Percentiles rank a stretch among this genome's conserved stretches.
These are phyloP conservation scores for Cataglyphis hispanica DNA, from an alignment of 1,140 invertebrate genomes.

Conservation along the genomic window DNA sequence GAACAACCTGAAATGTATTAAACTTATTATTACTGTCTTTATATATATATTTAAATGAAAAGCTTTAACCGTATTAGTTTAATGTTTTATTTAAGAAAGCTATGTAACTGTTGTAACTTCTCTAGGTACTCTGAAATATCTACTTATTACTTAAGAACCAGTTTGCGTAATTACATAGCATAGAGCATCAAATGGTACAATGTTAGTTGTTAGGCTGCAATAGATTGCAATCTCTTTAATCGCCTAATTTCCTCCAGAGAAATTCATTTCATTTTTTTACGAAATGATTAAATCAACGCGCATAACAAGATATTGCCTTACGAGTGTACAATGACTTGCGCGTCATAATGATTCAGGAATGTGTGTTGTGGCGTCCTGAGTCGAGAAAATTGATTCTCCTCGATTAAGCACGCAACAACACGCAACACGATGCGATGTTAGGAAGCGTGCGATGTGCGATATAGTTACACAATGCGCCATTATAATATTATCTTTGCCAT, in stretches of 20 bases:
- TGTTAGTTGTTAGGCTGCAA: neutral
- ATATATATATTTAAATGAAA: neutral
- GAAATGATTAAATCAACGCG: conserved; percentile 1
- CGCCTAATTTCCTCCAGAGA: conserved; percentile 8
- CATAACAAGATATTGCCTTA: conserved; percentile 10
- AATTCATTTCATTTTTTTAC: conserved; percentile 26
- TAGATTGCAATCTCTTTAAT: conserved; percentile 37
- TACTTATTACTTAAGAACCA: conserved; percentile 35
- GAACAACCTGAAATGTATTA: neutral
- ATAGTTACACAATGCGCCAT: conserved; percentile 35
- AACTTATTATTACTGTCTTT: neutral
- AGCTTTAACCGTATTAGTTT: neutral
- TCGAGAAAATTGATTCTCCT: conserved; percentile 34
- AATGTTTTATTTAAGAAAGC: neutral
- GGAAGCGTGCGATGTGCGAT: neutral
- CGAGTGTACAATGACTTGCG: neutral
- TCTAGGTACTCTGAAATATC: neutral
- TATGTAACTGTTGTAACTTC: conserved; percentile 20
- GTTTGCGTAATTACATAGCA: conserved; percentile 45
- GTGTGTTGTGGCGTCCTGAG: conserved; percentile 1
- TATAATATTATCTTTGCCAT: conserved; percentile 30
- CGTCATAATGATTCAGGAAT: conserved; percentile 17
- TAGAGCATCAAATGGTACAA: conserved; percentile 38
- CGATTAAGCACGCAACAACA: conserved; percentile 40
- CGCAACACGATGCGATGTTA: neutral